Conservation (phyloP, 92 coral and sea anemone genomes). For the Phenganax subtilis region DNA sequence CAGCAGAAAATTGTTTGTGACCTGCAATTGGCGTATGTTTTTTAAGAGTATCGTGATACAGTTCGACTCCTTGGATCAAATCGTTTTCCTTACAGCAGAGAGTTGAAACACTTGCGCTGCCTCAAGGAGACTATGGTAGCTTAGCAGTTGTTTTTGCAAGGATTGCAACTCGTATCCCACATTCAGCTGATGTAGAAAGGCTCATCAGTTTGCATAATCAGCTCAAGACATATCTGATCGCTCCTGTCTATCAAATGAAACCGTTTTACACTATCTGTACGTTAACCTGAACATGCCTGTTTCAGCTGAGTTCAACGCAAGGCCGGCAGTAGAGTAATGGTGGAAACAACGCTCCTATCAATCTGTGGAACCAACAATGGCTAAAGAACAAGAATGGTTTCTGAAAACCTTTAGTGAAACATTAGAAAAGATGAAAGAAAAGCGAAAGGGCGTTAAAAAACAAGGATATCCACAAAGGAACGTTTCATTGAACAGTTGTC, state of each 20-base stretch:
- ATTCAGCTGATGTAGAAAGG: conserved; percentile 31
- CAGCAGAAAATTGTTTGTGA: background rate
- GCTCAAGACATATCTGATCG: conserved; percentile 18
- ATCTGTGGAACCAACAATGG: conserved; percentile 22
- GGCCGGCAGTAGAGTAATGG: conserved; percentile 8
- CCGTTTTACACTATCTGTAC: conserved; percentile 12
- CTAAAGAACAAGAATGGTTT: conserved; percentile 25
- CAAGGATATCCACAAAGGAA: background rate
- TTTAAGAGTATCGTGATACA: background rate
- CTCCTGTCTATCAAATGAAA: conserved; percentile 17
- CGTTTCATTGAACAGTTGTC: background rate
- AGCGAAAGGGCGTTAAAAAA: background rate
- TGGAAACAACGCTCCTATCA: conserved; percentile 9
- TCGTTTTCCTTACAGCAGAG: background rate
- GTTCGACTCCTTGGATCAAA: conserved; percentile 14
- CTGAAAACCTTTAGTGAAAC: conserved; percentile 29
- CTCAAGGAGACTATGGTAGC: background rate
- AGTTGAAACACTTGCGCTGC: conserved; percentile 5
- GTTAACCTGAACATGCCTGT: conserved; percentile 9
- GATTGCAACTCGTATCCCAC: conserved; percentile 27
- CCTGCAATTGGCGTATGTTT: background rate
- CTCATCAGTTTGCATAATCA: conserved; percentile 24
- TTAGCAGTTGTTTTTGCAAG: conserved; percentile 18
- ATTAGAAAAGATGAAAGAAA: conserved; percentile 8
- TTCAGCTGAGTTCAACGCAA: conserved; percentile 8